Percentiles rank a stretch among this genome's conserved stretches.
phyloP scores from a whole-genome alignment of 2,797 vertebrate species.

The Brachymystax lenok region DNA sequence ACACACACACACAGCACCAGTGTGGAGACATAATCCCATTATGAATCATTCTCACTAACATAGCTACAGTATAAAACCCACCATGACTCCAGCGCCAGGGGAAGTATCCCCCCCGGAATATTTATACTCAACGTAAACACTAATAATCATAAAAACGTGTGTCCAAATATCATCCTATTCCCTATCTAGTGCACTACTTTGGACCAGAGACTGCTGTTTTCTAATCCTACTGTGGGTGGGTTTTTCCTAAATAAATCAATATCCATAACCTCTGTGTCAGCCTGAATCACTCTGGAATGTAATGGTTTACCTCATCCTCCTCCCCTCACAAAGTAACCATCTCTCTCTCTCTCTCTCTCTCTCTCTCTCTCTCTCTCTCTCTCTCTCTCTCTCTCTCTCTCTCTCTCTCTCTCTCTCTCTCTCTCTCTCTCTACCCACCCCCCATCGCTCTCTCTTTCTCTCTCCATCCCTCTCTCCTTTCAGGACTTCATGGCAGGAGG shows the following conservation, averaged over 20 bases:
- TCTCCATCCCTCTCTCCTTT: constrained; percentile 40
- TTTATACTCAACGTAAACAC: neutral
- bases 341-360: neutral
- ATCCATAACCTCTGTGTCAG: neutral
- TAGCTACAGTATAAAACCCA: neutral
- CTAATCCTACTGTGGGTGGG: neutral
- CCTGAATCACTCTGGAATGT: neutral
- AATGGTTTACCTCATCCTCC: neutral
- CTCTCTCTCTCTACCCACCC: constrained; percentile 34
- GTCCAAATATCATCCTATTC: too few relatives aligned
- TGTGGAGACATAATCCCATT: neutral
- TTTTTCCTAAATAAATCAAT: neutral
- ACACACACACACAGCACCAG: neutral
- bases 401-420: neutral
- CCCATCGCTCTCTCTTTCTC: neutral
- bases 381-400: too few relatives aligned
- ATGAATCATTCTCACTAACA: constrained; percentile 3
- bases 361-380: neutral
- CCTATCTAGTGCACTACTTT: too few relatives aligned
- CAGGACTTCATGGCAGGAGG: constrained; percentile 76
- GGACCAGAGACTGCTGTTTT: neutral
- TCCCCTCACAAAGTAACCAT: neutral
- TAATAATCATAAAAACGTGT: neutral
- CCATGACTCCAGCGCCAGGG: neutral
- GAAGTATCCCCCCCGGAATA: neutral